A percentile compares a stretch with the other conserved stretches of the same genome.
These are phyloP conservation scores for Parnassius apollo DNA, from an alignment of 2,888 invertebrate species.

Conservation along the genomic window DNA sequence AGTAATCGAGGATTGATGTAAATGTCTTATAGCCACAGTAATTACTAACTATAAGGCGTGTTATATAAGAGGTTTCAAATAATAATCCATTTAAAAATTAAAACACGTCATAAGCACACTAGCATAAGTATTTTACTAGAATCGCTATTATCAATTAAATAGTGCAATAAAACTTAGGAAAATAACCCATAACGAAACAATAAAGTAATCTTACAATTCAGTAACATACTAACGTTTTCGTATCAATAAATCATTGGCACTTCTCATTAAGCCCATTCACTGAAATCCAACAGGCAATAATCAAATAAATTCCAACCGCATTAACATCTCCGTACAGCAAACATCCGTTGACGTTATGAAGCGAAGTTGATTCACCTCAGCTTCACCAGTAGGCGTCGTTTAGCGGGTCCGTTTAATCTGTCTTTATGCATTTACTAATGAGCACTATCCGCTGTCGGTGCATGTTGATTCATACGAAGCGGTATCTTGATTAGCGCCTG, in stretches of 20 bases:
- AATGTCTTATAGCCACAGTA: too few relatives aligned
- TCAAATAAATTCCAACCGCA: neutral
- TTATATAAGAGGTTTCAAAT: too few relatives aligned
- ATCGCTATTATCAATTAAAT: too few relatives aligned
- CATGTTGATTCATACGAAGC: slow-evolving; percentile 3
- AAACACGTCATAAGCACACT: too few relatives aligned
- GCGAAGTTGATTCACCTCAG: slow-evolving; percentile 3
- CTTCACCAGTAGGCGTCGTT: slow-evolving; percentile 7
- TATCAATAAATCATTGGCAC: neutral
- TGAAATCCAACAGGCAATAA: neutral
- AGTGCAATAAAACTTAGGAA: too few relatives aligned
- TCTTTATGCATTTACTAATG: slow-evolving; percentile 4
- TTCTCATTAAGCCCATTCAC: neutral
- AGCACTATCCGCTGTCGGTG: slow-evolving; percentile 8
- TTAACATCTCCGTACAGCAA: neutral
- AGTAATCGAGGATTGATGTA: too few relatives aligned
- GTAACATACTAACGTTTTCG: neutral
- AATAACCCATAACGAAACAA: too few relatives aligned
- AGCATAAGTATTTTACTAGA: too few relatives aligned
- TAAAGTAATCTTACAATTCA: too few relatives aligned
- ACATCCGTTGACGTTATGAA: neutral
- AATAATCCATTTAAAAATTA: too few relatives aligned
- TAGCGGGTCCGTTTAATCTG: slow-evolving; percentile 18
- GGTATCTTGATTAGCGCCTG: slow-evolving; percentile 7
- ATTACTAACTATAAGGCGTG: too few relatives aligned